Evolutionary conservation across 2,888 invertebrate species (phyloP), one percentile per base, ranked within the genome.

Genomic region (Rhopalosiphum nymphaeae): DNA sequence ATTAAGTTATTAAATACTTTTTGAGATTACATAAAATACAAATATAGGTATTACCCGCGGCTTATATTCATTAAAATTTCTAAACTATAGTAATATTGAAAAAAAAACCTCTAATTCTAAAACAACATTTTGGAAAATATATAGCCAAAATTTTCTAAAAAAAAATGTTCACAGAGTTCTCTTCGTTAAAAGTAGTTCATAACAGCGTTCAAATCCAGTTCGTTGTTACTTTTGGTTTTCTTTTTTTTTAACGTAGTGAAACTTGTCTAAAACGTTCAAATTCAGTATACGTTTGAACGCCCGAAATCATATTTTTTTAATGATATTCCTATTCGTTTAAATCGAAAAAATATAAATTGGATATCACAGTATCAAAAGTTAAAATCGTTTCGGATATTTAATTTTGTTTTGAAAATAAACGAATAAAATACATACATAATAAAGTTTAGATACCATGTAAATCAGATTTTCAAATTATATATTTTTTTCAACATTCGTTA

Each of bases 141-240:
- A 56, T 56, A 91, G 4, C 42, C 44, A 44, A 56, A 56, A 91
- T 56, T 29, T 85, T 42, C 53, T 42, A 85, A 46, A 67, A 36
- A 90, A 42, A 84, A 84, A 91, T 85, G 56, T 85, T 84, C 29
- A 84, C 3, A 56, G 56, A 42, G 10, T 91, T 91, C 29, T 53
- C 44, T 91, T 84, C 25, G 56, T 91, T 84, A n/a, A 91, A 84
- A 91, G 56, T 56, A 56, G 56, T 91, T 91, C 84, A 56, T 91
- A 56, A 42, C 29, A 29, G 84, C 11, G 36, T 91, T 84, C 56
- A 42, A 29, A 85, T 44, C 10, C 53, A 53, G 53, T 84, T 84
- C 56, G 84, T 25, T 91, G 91, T 85, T 44, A 49, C 53, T 56
- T 42, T 85, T 42, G 91, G 44, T 84, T 56, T n/a, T 21, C 16